A percentile compares a stretch with the other conserved stretches of the same genome.
Evolutionary conservation across 2,113 vertebrate genomes (phyloP).

Genomic region (Himantopus leucocephalus): DNA sequence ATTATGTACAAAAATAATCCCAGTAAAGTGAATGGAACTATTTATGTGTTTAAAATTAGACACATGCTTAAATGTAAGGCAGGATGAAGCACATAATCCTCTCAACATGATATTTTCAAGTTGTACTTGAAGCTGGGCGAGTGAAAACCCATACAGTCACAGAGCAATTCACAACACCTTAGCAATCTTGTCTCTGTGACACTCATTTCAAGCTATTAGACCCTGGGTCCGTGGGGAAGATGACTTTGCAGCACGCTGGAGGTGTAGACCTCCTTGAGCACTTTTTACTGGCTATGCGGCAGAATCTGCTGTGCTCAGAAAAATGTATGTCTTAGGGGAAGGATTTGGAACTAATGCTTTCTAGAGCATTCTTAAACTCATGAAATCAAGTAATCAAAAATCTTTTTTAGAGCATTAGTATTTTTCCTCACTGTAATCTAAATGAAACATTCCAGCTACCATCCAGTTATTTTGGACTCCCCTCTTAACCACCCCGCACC

Average conservation of each 20-base stretch:
- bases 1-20: not conserved
- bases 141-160: not conserved
- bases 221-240: not conserved
- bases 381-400: not conserved
- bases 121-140: not conserved
- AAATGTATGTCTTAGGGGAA: not conserved
- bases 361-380: not conserved
- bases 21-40: constrained; percentile 4
- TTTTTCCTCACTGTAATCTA: not conserved
- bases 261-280: not conserved
- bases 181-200: not conserved
- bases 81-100: constrained; percentile 9
- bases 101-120: not conserved
- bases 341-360: not conserved
- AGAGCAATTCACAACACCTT: not conserved
- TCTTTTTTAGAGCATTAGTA: not conserved
- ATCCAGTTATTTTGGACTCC: not conserved
- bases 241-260: not conserved
- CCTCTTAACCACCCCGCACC: not conserved
- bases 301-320: not conserved
- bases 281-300: not conserved
- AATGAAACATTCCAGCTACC: not conserved
- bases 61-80: not conserved
- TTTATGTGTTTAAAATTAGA: constrained; percentile 20
- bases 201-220: not conserved